Evolutionary conservation across 92 coral and sea anemone genomes (phyloP), one percentile per base, ranked within the genome.

Genomic region (Phenganax stokvisi): DNA sequence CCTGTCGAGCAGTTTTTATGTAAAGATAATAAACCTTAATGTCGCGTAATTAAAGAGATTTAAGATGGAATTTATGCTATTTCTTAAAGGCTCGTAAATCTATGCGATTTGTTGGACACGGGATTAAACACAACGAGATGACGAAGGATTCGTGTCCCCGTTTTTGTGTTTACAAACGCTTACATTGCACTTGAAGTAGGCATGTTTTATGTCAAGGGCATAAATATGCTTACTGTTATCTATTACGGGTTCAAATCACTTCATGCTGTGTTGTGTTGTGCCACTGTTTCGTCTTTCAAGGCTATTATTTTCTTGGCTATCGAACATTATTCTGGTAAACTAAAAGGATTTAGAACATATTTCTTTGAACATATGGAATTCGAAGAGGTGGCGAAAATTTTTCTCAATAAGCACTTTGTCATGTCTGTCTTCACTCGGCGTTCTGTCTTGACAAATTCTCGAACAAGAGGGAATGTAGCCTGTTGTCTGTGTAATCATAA

Each of bases 1-100:
- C 83, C 83, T 64, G 83, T 62, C 73, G 51, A 79, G 57, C 53
- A 47, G 5, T 52, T 69, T 79, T 79, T 79, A 79, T 79, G 72
- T 79, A 60, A 64, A 64, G 83, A 79, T 79, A 79, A 79, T 79
- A 79, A 79, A 60, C 83, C 74, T 28, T 79, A 79, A 79, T 79
- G 83, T 69, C 59, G 63, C 15, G 74, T 79, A 79, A 79, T 79
- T 79, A 79, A 79, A 79, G 71, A 62, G 83, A 15, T 79, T 79
- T 65, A 65, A 79, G 51, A 27, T 60, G 83, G 83, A 79, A 79
- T 79, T 62, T 64, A 79, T 79, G 69, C 56, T 63, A 79, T 79
- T 72, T 65, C 56, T 69, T 29, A 27, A 47, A 79, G 55, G 47
- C 51, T 56, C 69, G 83, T 53, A 67, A 47, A 64, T 31, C 57